phyloP scores from a whole-genome alignment of 1,140 invertebrate species.

The Amphibalanus amphitrite region DNA sequence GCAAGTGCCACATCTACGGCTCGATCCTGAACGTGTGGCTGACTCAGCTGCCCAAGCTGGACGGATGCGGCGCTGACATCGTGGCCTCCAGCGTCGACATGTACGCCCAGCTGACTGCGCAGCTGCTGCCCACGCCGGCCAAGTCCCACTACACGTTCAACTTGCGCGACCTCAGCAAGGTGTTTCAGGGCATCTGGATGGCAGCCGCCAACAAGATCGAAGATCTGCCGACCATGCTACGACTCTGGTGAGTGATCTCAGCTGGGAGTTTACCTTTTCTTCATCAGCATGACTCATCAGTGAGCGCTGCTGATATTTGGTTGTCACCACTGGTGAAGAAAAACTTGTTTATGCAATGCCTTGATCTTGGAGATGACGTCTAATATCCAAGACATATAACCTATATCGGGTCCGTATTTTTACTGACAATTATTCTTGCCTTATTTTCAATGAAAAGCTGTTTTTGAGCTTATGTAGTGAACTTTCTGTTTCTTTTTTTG shows the following conservation, averaged over 20 bases:
- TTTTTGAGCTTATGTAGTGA: too few species aligned
- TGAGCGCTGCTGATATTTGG: too few species aligned
- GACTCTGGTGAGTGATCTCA: neutral
- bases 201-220: neutral
- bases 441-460: too few species aligned
- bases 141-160: conserved; percentile 38
- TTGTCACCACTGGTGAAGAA: too few species aligned
- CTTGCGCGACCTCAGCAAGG: conserved; percentile 65
- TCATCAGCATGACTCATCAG: too few species aligned
- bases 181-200: conserved; percentile 35
- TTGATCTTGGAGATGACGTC: too few species aligned
- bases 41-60: conserved; percentile 22
- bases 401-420: too few species aligned
- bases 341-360: too few species aligned
- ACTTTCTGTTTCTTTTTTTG: too few species aligned
- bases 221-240: neutral
- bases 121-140: conserved; percentile 31
- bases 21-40: conserved; percentile 49
- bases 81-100: conserved; percentile 28
- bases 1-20: conserved; percentile 50
- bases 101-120: conserved; percentile 29
- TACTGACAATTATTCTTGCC: too few species aligned
- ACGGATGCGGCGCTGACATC: conserved; percentile 23
- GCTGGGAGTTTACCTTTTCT: too few species aligned
- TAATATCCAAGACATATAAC: too few species aligned